Conservation (phyloP, 2,797 vertebrate species). For the Carduelis carduelis region DNA sequence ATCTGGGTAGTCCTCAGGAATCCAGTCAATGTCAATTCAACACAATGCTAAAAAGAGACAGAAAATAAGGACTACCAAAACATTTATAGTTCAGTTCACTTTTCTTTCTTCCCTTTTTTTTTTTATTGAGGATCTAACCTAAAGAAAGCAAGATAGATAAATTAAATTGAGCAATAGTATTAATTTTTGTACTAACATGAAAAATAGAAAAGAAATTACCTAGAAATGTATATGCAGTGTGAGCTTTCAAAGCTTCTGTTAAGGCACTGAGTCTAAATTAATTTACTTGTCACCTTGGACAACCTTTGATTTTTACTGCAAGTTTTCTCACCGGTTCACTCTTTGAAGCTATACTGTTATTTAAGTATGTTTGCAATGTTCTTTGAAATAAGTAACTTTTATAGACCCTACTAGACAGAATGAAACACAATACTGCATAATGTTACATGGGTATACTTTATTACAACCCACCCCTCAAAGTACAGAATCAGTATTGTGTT, state of each 20-base stretch:
- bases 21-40: neutral
- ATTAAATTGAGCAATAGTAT: neutral
- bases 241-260: neutral
- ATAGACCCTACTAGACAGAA: neutral
- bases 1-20: neutral
- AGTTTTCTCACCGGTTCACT: neutral
- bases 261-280: neutral
- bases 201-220: neutral
- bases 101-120: rapidly evolving
- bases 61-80: neutral
- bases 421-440: neutral
- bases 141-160: neutral
- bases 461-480: neutral
- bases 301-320: neutral
- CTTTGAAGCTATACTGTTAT: neutral
- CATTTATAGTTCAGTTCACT: neutral
- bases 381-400: conserved; percentile 5
- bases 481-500: neutral
- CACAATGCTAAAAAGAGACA: neutral
- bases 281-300: neutral
- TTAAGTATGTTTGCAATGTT: neutral
- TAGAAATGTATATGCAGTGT: neutral
- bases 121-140: neutral
- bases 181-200: neutral
- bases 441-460: neutral